A percentile compares a stretch with the other conserved stretches of the same genome.
Evolutionary conservation across 2,113 vertebrate species (phyloP).

Genomic region (Dipodomys merriami): DNA sequence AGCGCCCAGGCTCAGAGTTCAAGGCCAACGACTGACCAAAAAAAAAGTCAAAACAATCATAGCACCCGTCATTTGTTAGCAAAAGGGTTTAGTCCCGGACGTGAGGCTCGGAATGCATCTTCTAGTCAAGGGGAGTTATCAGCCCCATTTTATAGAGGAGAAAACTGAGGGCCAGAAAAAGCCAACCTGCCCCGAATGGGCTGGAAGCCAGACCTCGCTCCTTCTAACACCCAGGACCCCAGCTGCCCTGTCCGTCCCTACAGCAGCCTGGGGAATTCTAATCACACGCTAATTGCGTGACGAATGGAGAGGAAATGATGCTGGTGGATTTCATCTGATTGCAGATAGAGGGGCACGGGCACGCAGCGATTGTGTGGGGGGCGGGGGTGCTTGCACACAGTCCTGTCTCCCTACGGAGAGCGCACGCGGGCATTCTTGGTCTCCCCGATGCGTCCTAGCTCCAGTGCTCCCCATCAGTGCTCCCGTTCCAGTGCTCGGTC

Average conservation of each 20-base stretch:
- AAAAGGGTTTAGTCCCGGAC: not conserved
- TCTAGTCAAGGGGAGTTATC: not conserved
- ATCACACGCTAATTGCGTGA: conserved; percentile 53
- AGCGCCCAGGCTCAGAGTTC: too few species aligned
- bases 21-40: too few species aligned
- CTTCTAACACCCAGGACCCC: not conserved
- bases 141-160: not conserved
- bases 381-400: not conserved
- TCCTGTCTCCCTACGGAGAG: conserved; percentile 27
- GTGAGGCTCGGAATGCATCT: not conserved
- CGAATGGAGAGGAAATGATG: conserved; percentile 62
- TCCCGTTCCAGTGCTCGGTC: conserved; percentile 8
- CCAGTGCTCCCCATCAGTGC: not conserved
- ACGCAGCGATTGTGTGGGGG: conserved; percentile 42
- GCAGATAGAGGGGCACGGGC: conserved; percentile 51
- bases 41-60: conserved; percentile 18
- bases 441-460: conserved; percentile 41
- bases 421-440: not conserved
- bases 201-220: not conserved
- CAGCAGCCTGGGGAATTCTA: conserved; percentile 36
- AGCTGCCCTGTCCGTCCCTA: not conserved
- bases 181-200: not conserved
- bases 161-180: not conserved
- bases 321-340: conserved; percentile 58
- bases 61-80: not conserved